Percentiles rank a stretch among this genome's conserved stretches.
Evolutionary conservation across 2,888 invertebrate genomes (phyloP).

Genomic region (Acrobasis suavella): DNA sequence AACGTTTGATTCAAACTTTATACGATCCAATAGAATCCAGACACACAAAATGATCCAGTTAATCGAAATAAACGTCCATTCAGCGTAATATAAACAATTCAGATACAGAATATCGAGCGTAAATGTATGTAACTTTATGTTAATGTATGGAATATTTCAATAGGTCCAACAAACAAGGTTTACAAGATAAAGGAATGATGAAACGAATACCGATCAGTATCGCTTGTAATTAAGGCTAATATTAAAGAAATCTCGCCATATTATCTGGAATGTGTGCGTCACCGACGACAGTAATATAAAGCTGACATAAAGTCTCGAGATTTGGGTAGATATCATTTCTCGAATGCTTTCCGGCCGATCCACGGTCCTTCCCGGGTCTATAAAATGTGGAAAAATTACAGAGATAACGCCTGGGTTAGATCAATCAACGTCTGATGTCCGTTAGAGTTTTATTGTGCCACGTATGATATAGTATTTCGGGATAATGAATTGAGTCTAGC

Average conservation of each 20-base stretch:
- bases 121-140: conserved; percentile 37
- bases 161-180: conserved; percentile 37
- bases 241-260: conserved; percentile 70
- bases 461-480: conserved; percentile 12
- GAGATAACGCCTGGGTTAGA: conserved; percentile 59
- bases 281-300: conserved; percentile 73
- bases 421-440: conserved; percentile 68
- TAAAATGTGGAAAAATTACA: conserved; percentile 72
- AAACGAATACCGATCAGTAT: conserved; percentile 70
- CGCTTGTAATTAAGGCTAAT: conserved; percentile 73
- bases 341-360: conserved; percentile 69
- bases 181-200: conserved; percentile 63
- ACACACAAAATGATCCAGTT: conserved; percentile 5
- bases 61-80: conserved; percentile 10
- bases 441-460: conserved; percentile 36
- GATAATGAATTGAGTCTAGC: conserved; percentile 12
- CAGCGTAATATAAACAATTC: conserved; percentile 14
- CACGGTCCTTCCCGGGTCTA: conserved; percentile 57
- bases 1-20: conserved; percentile 1
- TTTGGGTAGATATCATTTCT: conserved; percentile 71
- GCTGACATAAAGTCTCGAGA: conserved; percentile 76
- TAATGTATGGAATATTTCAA: conserved; percentile 47
- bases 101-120: conserved; percentile 28
- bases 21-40: not conserved
- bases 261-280: conserved; percentile 68